Percentiles rank a stretch among this genome's conserved stretches.
phyloP scores from a whole-genome alignment of 2,797 vertebrate species.

The Simalia tracyae region DNA sequence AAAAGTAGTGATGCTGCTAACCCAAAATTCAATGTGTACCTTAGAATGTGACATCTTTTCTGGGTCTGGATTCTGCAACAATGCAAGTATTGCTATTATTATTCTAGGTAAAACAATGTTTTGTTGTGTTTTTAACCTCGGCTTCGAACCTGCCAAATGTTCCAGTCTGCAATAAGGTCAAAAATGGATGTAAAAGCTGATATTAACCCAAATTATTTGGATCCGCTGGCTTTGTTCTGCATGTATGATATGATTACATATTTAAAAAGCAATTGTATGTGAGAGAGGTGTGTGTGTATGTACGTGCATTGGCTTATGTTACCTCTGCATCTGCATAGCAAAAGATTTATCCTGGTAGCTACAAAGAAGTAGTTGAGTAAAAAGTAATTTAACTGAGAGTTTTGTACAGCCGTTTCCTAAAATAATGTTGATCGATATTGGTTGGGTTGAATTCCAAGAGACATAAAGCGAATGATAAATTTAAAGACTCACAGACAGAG shows the following conservation, averaged over 20 bases:
- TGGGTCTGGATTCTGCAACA: background rate
- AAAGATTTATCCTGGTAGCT: conserved; percentile 65
- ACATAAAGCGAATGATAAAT: conserved; percentile 81
- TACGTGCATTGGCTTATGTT: background rate
- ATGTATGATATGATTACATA: conserved; percentile 41
- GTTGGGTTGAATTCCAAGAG: conserved; percentile 79
- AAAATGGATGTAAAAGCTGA: background rate
- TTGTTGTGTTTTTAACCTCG: background rate
- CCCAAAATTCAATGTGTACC: background rate
- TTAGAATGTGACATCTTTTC: background rate
- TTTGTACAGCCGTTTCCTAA: conserved; percentile 78
- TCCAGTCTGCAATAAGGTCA: background rate
- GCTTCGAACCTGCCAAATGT: background rate
- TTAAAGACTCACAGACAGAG: conserved; percentile 76
- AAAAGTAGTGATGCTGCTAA: background rate
- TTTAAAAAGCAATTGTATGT: conserved; percentile 28
- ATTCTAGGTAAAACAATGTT: background rate
- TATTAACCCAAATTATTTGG: background rate
- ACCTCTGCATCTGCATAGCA: conserved; percentile 61
- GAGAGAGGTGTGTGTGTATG: background rate
- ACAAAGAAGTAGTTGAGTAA: conserved; percentile 70
- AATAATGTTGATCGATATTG: conserved; percentile 77
- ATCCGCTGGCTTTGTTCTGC: background rate
- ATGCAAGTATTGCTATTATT: background rate
- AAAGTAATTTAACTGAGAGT: conserved; percentile 80